A percentile compares a stretch with the other conserved stretches of the same genome.
Conservation (phyloP, 1,140 invertebrate species). For the Orchesella cincta region DNA sequence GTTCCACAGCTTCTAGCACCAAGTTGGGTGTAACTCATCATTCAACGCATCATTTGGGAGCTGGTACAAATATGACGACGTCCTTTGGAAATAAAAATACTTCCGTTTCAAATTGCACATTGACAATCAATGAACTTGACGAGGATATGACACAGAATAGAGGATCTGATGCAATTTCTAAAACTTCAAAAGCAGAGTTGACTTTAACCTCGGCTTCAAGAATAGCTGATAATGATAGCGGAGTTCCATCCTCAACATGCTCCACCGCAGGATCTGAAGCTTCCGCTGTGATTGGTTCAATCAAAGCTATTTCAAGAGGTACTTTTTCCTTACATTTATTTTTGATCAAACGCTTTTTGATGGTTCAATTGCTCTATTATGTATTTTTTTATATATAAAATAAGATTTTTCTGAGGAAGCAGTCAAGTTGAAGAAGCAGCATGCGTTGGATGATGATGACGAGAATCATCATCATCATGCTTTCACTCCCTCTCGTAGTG, state of each 20-base stretch:
- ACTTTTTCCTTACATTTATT: background rate
- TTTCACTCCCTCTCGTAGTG: too few relatives aligned
- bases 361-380: background rate
- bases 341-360: background rate
- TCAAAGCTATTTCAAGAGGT: constrained; percentile 9
- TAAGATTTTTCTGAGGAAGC: constrained; percentile 12
- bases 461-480: too few relatives aligned
- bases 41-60: too few relatives aligned
- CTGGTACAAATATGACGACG: too few relatives aligned
- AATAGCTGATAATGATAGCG: constrained; percentile 7
- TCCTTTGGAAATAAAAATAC: too few relatives aligned
- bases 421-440: constrained; percentile 13
- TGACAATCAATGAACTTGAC: constrained; percentile 13
- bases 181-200: constrained; percentile 1
- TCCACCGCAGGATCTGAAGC: constrained; percentile 5
- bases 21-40: too few relatives aligned
- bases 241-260: constrained; percentile 1
- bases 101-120: background rate
- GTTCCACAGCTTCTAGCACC: background rate
- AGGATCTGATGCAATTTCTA: background rate
- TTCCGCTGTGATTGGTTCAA: background rate
- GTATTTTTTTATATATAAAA: background rate
- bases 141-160: background rate
- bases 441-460: constrained; percentile 16
- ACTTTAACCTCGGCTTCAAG: background rate